Conservation (phyloP, 2,888 invertebrate species). For the Lasioglossum oenotherae region DNA sequence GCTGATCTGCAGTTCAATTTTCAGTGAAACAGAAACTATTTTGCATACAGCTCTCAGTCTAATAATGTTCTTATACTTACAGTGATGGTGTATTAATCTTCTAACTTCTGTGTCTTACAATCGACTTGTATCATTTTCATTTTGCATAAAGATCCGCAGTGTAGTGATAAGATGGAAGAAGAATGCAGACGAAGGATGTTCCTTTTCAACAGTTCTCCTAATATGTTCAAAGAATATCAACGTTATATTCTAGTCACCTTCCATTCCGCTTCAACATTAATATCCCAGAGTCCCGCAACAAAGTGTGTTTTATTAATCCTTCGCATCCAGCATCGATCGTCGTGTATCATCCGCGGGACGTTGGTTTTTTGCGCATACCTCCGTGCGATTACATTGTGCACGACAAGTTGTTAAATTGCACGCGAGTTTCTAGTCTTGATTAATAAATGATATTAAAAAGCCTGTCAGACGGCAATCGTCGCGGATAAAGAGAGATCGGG, state of each 20-base stretch:
- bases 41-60: background rate
- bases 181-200: background rate
- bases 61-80: no score
- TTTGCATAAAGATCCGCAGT: no score
- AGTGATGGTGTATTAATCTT: no score
- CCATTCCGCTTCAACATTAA: background rate
- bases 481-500: conserved; percentile 5
- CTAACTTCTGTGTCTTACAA: no score
- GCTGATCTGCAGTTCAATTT: background rate
- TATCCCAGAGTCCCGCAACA: background rate
- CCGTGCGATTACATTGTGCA: background rate
- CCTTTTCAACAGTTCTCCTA: background rate
- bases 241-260: background rate
- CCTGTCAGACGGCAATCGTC: conserved; percentile 8
- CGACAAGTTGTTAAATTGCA: background rate
- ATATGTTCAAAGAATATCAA: background rate
- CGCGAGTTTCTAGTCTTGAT: conserved; percentile 5
- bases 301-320: background rate
- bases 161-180: background rate
- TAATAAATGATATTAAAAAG: conserved; percentile 10
- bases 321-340: background rate
- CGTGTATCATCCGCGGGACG: background rate
- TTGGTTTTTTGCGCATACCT: background rate
- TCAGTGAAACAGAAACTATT: background rate
- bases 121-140: no score